Evolutionary conservation across 1,140 invertebrate genomes (phyloP).

Genomic region (Drosophila athabasca): DNA sequence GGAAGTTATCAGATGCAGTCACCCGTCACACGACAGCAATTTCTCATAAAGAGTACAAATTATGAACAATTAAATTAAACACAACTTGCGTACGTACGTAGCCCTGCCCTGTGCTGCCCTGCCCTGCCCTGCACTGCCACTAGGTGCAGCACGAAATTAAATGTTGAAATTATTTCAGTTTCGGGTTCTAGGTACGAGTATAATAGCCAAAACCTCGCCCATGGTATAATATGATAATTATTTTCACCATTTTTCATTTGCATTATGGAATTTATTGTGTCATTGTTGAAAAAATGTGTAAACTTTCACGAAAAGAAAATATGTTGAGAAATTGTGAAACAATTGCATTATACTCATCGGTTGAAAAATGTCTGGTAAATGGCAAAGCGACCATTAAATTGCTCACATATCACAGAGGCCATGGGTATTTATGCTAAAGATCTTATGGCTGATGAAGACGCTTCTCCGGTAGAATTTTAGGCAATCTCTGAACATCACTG

Average conservation of each 20-base stretch:
- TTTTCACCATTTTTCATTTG: conserved; percentile 17
- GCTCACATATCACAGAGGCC: no score
- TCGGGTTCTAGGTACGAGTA: no score
- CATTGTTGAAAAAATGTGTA: conserved; percentile 9
- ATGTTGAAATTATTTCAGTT: background rate
- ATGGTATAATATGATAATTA: conserved; percentile 3
- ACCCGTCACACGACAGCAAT: conserved; percentile 35
- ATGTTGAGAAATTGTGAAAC: background rate
- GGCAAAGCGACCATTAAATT: no score
- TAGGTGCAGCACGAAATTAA: conserved; percentile 21
- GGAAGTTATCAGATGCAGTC: conserved; percentile 34
- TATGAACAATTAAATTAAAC: conserved; percentile 68
- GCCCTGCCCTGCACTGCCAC: background rate
- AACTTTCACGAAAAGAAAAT: background rate
- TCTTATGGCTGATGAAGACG: no score
- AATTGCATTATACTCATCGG: no score
- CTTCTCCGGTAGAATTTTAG: no score
- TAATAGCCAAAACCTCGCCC: no score
- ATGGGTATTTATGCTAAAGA: no score
- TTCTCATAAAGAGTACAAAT: conserved; percentile 35
- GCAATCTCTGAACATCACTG: no score
- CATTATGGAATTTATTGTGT: conserved; percentile 23
- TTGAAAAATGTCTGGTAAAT: no score
- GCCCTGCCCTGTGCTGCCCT: background rate
- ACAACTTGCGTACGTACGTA: conserved; percentile 42